phyloP scores from a whole-genome alignment of 2,797 vertebrate species.

The Tachyglossus aculeatus region DNA sequence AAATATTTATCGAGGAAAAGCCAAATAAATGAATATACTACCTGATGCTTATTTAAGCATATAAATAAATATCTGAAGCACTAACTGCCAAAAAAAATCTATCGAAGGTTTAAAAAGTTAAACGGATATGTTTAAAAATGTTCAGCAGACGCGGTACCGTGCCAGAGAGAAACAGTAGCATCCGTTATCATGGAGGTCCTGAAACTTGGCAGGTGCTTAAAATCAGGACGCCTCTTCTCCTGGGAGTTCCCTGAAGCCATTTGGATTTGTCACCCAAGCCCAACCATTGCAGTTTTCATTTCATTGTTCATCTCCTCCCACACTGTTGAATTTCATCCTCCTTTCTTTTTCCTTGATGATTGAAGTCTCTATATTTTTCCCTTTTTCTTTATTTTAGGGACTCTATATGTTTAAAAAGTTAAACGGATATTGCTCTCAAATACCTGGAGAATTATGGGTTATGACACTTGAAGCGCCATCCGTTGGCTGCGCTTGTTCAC shows the following conservation, averaged over 20 bases:
- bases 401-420: slow-evolving; percentile 16
- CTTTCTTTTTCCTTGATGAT: slow-evolving; percentile 50
- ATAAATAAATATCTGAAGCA: neutral
- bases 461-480: neutral
- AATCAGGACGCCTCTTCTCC: slow-evolving; percentile 1
- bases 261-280: slow-evolving; percentile 40
- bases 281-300: slow-evolving; percentile 17
- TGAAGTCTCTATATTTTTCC: slow-evolving; percentile 24
- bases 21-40: slow-evolving; percentile 38
- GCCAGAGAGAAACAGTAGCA: neutral
- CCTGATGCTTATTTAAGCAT: slow-evolving; percentile 2
- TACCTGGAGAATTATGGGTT: slow-evolving; percentile 1
- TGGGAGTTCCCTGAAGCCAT: slow-evolving; percentile 18
- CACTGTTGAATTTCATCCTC: slow-evolving; percentile 36
- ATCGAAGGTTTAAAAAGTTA: slow-evolving; percentile 14
- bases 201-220: slow-evolving; percentile 36
- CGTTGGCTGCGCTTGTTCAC: slow-evolving; percentile 9
- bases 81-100: slow-evolving; percentile 26
- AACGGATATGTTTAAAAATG: slow-evolving; percentile 9
- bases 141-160: slow-evolving; percentile 3
- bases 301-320: slow-evolving; percentile 25
- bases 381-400: slow-evolving; percentile 42
- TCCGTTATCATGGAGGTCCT: neutral
- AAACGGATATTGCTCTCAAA: neutral
- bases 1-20: slow-evolving; percentile 29